A percentile compares a stretch with the other conserved stretches of the same genome.
These are phyloP conservation scores for Mobula birostris DNA, from an alignment of 2,113 vertebrate species.

Conservation along the genomic window DNA sequence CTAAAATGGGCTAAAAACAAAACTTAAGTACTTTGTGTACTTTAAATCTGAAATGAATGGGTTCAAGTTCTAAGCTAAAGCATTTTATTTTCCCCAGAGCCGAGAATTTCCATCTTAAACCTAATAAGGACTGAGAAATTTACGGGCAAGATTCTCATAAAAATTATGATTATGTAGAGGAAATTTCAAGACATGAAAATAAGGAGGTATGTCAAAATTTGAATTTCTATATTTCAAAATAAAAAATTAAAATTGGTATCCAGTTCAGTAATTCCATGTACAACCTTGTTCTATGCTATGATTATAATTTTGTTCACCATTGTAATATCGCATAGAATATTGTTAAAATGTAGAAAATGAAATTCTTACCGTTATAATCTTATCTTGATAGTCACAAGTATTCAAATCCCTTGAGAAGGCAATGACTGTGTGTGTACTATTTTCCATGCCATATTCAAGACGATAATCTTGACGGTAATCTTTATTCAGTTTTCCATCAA, in stretches of 20 bases:
- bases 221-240: not conserved
- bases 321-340: not conserved
- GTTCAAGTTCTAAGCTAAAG: too few relatives aligned
- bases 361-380: conserved; percentile 64
- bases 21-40: too few relatives aligned
- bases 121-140: not conserved
- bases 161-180: not conserved
- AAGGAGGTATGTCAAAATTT: not conserved
- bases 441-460: conserved; percentile 74
- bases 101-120: not conserved
- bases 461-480: conserved; percentile 70
- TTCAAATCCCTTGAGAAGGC: conserved; percentile 68
- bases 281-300: not conserved
- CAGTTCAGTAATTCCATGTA: not conserved
- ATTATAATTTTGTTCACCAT: not conserved
- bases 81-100: not conserved
- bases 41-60: too few relatives aligned
- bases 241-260: not conserved
- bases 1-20: too few relatives aligned
- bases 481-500: conserved; percentile 63
- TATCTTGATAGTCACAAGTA: conserved; percentile 73
- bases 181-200: not conserved
- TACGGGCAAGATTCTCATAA: not conserved
- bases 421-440: conserved; percentile 70
- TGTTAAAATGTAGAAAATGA: not conserved